Conservation (phyloP, 2,113 vertebrate genomes). For the Cnemophilus loriae region DNA sequence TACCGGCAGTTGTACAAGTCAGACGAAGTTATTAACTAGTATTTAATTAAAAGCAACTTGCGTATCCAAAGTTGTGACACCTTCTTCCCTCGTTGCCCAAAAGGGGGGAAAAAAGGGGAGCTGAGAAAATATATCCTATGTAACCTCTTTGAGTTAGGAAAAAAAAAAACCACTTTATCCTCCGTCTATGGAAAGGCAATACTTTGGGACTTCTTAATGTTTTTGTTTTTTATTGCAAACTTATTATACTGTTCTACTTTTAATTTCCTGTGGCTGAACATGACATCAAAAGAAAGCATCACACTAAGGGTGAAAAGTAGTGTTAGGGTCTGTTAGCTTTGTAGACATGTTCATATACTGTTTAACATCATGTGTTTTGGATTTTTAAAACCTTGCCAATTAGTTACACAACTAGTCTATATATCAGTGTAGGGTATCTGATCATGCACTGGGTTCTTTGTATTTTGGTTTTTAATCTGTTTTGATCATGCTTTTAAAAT, state of each 20-base stretch:
- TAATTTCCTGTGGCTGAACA: not conserved
- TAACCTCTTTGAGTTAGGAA: not conserved
- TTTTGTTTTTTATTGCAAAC: not conserved
- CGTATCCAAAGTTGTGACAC: not conserved
- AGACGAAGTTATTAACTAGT: not conserved
- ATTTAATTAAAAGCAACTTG: not conserved
- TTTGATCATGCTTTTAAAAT: not conserved
- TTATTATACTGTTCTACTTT: not conserved
- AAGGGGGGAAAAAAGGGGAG: rapidly evolving
- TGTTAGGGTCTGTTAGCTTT: not conserved
- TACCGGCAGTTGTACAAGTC: not conserved
- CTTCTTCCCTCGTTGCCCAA: not conserved
- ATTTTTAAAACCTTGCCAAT: not conserved
- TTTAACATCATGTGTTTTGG: not conserved
- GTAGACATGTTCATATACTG: not conserved
- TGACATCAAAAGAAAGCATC: not conserved
- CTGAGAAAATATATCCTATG: not conserved
- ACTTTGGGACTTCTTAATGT: not conserved
- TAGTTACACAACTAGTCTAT: not conserved
- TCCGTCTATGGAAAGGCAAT: not conserved
- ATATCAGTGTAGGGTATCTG: not conserved
- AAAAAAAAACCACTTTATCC: not conserved
- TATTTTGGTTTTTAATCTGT: not conserved
- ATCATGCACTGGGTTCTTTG: not conserved
- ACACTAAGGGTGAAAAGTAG: not conserved